A percentile compares a stretch with the other conserved stretches of the same genome.
Conservation (phyloP, 2,797 vertebrate genomes). For the Natrix natrix region DNA sequence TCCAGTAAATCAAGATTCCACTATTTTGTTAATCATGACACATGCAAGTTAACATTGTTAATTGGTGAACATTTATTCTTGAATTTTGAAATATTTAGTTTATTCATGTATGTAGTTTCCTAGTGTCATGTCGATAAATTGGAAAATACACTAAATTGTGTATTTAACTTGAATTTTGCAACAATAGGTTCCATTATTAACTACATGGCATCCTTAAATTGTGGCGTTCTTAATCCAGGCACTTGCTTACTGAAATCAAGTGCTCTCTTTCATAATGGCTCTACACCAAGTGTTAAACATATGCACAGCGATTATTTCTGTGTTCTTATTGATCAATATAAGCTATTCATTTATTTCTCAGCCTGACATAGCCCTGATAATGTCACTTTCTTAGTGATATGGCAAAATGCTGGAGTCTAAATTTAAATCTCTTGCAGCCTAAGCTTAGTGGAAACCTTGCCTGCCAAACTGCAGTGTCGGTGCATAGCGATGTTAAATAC, state of each 20-base stretch:
- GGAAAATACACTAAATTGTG: conserved; percentile 45
- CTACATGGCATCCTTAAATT: neutral
- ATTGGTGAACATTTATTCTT: conserved; percentile 28
- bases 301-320: conserved; percentile 22
- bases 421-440: conserved; percentile 18
- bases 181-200: neutral
- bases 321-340: conserved; percentile 14
- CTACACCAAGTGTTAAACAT: conserved; percentile 18
- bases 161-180: neutral
- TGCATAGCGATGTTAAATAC: conserved; percentile 1
- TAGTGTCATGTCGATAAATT: conserved; percentile 50
- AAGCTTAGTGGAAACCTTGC: neutral
- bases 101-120: conserved; percentile 21
- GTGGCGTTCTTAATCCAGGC: neutral
- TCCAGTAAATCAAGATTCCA: neutral
- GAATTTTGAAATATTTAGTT: conserved; percentile 12
- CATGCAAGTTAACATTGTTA: conserved; percentile 32
- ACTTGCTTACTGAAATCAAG: neutral
- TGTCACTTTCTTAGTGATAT: conserved; percentile 13
- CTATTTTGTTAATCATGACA: conserved; percentile 23
- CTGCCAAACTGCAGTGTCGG: neutral
- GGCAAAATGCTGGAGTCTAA: conserved; percentile 8
- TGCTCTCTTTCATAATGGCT: neutral
- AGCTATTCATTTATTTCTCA: conserved; percentile 10
- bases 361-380: conserved; percentile 14